Base-by-base conservation (phyloP, 2,888 invertebrate species). In the Drosophila borealis region DNA sequence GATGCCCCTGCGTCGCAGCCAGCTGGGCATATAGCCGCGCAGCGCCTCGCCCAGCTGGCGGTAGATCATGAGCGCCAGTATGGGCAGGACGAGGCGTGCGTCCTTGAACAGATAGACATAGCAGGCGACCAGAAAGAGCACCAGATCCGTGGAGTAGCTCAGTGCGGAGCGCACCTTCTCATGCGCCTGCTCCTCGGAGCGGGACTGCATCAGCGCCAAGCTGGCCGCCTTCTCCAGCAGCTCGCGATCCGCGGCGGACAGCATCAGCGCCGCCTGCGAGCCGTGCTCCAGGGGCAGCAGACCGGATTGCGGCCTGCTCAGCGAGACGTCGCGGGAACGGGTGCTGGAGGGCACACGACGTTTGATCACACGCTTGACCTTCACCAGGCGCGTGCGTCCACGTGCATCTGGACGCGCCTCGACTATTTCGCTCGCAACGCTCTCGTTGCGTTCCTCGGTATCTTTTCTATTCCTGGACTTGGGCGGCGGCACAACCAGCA, bases 21-120 rank as follows among this genome's bases (percentile, higher is more conserved):
- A 95, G 76, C 93, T 93, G 54, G 95, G 95, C 83, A 94, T 93
- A 90, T 93, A 93, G 65, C 93, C 92, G 55, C 93, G 90, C 25
- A 96, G 91, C 61, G 95, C 95, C 89, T 95, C 95, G 88, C 95
- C 94, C 71, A 96, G 91, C 90, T 96, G 96, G 64, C 97, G 94
- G 91, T 96, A 97, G 50, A 96, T 94, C 91, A 97, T 94, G 3
- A 97, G 93, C 42, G 95, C 93, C 68, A 97, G 93, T 80, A 97
- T 94, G 36, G 97, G 97, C 79, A 97, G 94, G n/a, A 96, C 96
- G 50, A 96, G 93, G 74, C 95, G 93, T 89, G 96, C 96, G 89
- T 96, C 96, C 88, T 96, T 95, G 89, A 96, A 97, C 61, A 96
- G 92, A 92, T 96, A 97, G 37, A 97, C 93, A 95, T 96, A 97